phyloP scores from a whole-genome alignment of 2,113 vertebrate species.

The Aleadryas rufinucha region DNA sequence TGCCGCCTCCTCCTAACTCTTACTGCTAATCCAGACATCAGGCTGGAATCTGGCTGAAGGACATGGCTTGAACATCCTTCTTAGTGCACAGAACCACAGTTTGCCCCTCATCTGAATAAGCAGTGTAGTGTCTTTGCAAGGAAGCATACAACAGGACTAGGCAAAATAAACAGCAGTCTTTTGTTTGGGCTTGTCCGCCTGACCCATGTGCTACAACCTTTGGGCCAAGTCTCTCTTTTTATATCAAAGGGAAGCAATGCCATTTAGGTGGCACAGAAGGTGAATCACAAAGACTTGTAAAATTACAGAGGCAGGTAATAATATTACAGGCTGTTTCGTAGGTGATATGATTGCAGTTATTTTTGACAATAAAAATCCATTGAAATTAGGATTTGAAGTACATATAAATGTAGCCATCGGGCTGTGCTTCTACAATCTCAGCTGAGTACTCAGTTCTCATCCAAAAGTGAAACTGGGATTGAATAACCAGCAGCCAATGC shows the following conservation, averaged over 20 bases:
- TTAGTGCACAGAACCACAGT: background rate
- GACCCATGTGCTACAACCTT: background rate
- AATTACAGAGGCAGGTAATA: slow-evolving; percentile 18
- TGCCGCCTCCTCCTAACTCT: background rate
- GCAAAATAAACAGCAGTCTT: background rate
- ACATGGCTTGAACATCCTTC: background rate
- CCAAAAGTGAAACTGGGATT: slow-evolving; percentile 50
- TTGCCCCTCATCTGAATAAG: background rate
- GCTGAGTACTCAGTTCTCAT: slow-evolving; percentile 41
- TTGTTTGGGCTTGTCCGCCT: background rate
- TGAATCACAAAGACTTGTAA: background rate
- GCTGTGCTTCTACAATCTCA: slow-evolving; percentile 38
- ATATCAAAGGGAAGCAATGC: background rate
- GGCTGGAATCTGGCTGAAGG: background rate
- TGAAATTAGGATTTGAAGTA: slow-evolving; percentile 65
- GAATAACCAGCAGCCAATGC: slow-evolving; percentile 52
- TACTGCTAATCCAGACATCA: background rate
- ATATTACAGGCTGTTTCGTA: slow-evolving; percentile 19
- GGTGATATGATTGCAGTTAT: slow-evolving; percentile 31
- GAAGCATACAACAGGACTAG: background rate
- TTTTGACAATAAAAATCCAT: slow-evolving; percentile 43
- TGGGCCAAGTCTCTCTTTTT: background rate
- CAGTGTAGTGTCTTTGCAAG: background rate
- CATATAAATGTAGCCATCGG: slow-evolving; percentile 47
- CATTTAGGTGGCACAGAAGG: background rate